These are phyloP conservation scores for Ladona fulva DNA, from an alignment of 1,140 invertebrate species.

Conservation along the genomic window DNA sequence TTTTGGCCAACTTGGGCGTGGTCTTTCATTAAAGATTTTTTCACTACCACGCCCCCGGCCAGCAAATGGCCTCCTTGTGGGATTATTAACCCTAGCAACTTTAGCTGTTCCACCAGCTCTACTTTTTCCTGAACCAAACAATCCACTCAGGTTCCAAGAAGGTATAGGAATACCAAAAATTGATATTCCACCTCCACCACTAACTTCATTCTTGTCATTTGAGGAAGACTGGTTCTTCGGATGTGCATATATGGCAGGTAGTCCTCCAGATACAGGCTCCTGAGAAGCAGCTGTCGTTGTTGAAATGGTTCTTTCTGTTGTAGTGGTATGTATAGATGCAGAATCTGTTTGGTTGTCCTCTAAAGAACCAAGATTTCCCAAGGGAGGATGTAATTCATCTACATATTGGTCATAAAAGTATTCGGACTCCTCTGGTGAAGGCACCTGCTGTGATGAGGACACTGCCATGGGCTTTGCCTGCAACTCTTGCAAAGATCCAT, in stretches of 20 bases:
- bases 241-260: slow-evolving; percentile 55
- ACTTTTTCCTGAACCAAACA: slow-evolving; percentile 41
- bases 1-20: background rate
- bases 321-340: slow-evolving; percentile 32
- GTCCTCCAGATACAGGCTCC: slow-evolving; percentile 45
- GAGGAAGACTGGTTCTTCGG: slow-evolving; percentile 33
- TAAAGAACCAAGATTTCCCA: slow-evolving; percentile 14
- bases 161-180: slow-evolving; percentile 77
- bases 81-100: background rate
- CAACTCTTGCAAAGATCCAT: background rate
- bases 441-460: slow-evolving; percentile 24
- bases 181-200: slow-evolving; percentile 52
- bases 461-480: background rate
- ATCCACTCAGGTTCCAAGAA: slow-evolving; percentile 54
- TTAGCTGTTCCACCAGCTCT: slow-evolving; percentile 1
- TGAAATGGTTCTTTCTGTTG: slow-evolving; percentile 21
- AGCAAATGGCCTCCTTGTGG: background rate
- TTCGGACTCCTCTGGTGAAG: slow-evolving; percentile 58
- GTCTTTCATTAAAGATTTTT: background rate
- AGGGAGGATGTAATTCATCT: slow-evolving; percentile 35
- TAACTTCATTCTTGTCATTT: slow-evolving; percentile 27
- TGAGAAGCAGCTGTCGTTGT: slow-evolving; percentile 29
- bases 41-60: background rate
- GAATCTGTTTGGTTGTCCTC: background rate
- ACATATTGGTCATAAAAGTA: slow-evolving; percentile 74